These are phyloP conservation scores for Sorex fumeus DNA, from an alignment of 2,113 vertebrate species.

Conservation along the genomic window DNA sequence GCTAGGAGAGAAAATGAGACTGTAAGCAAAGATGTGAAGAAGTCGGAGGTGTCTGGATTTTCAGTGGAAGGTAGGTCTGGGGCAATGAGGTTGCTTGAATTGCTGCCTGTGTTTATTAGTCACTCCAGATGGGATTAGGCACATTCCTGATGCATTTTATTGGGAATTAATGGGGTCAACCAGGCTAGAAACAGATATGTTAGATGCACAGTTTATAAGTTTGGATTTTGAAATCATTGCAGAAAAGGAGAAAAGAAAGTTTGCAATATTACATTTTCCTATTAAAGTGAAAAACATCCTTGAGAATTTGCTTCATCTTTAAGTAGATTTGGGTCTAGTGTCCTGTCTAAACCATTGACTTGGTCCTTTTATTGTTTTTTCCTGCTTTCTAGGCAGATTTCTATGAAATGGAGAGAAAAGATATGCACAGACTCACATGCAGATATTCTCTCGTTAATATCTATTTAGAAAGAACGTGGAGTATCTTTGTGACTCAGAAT, in stretches of 20 bases:
- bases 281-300: not conserved
- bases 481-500: not conserved
- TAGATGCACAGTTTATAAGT: not conserved
- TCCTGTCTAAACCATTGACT: not conserved
- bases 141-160: slow-evolving; percentile 23
- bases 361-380: not conserved
- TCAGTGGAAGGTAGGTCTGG: not conserved
- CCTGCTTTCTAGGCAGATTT: not conserved
- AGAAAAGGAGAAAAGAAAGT: slow-evolving; percentile 50
- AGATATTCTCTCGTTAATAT: not conserved
- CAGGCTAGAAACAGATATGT: slow-evolving; percentile 53
- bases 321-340: not conserved
- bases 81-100: not conserved
- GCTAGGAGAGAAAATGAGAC: not conserved
- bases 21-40: not conserved
- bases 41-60: not conserved
- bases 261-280: slow-evolving; percentile 5
- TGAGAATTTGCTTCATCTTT: not conserved
- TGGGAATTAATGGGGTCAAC: slow-evolving; percentile 32
- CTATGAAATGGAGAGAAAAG: slow-evolving; percentile 14
- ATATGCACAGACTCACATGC: not conserved
- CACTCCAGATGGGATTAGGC: not conserved
- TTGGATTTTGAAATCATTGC: slow-evolving; percentile 34
- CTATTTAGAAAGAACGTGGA: not conserved
- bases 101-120: not conserved